Evolutionary conservation across 2,888 invertebrate genomes (phyloP).

Genomic region (Spodoptera picta): DNA sequence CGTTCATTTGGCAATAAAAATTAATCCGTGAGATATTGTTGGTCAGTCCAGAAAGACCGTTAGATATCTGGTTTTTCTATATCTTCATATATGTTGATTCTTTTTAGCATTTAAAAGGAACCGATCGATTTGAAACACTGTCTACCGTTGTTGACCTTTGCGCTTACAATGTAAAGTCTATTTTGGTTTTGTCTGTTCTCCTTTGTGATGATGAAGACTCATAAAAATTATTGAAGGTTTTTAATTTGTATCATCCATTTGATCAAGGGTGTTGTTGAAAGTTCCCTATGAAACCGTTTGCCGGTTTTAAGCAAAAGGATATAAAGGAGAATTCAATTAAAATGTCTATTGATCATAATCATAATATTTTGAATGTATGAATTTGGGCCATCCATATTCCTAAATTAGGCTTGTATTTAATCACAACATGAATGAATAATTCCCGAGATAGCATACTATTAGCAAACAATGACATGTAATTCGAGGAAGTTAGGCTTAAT

Average conservation of each 20-base stretch:
- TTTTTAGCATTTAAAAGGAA: slow-evolving; percentile 15
- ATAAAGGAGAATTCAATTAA: too few relatives aligned
- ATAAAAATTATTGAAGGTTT: neutral
- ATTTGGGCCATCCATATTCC: too few relatives aligned
- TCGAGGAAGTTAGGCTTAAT: slow-evolving; percentile 25
- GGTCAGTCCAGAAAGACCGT: slow-evolving; percentile 28
- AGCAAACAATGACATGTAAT: slow-evolving; percentile 25
- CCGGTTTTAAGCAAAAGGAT: too few relatives aligned
- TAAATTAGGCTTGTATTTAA: neutral
- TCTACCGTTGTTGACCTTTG: slow-evolving; percentile 49
- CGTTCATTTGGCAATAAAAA: slow-evolving; percentile 19
- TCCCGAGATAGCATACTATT: slow-evolving; percentile 11
- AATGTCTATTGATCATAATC: too few relatives aligned
- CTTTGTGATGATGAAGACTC: slow-evolving; percentile 1
- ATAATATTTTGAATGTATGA: too few relatives aligned
- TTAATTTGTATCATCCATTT: neutral
- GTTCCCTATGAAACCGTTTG: too few relatives aligned
- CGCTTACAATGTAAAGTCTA: slow-evolving; percentile 25
- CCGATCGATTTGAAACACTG: slow-evolving; percentile 33
- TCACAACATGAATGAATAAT: slow-evolving; percentile 17
- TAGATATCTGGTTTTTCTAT: slow-evolving; percentile 39
- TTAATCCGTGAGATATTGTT: too few relatives aligned
- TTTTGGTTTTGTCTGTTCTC: slow-evolving; percentile 13
- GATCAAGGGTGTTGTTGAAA: too few relatives aligned
- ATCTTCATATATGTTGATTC: slow-evolving; percentile 14